Evolutionary conservation across 2,113 vertebrate genomes (phyloP).

Genomic region (Podarcis raffonei): DNA sequence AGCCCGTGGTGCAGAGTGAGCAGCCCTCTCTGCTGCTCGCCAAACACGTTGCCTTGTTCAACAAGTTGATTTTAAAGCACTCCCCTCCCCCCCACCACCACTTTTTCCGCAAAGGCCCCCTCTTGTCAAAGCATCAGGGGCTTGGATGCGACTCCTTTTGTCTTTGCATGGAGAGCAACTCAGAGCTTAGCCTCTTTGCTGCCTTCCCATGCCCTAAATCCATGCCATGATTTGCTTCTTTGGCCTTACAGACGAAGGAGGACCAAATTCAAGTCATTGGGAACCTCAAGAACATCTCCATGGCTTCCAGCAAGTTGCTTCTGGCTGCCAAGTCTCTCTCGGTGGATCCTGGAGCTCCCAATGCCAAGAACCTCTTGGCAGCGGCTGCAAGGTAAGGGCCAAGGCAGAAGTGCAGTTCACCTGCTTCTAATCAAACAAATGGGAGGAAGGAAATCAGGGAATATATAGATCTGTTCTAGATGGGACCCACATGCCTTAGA

Average conservation of each 20-base stretch:
- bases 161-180: background rate
- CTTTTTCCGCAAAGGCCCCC: conserved; percentile 37
- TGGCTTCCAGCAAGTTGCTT: conserved; percentile 97
- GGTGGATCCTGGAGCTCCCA: conserved; percentile 96
- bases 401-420: too few relatives aligned
- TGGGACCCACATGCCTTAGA: too few relatives aligned
- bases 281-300: conserved; percentile 98
- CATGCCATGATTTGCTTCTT: conserved; percentile 4
- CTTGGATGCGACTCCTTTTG: conserved; percentile 24
- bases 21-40: background rate
- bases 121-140: conserved; percentile 34
- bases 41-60: conserved; percentile 65
- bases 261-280: conserved; percentile 98
- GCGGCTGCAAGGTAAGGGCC: conserved; percentile 91
- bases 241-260: conserved; percentile 87
- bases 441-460: too few relatives aligned
- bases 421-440: too few relatives aligned
- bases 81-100: background rate
- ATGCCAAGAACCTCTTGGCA: conserved; percentile 96
- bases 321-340: conserved; percentile 98
- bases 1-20: background rate
- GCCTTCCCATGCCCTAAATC: background rate
- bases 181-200: background rate
- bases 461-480: too few relatives aligned
- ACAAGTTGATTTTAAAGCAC: conserved; percentile 52